These are phyloP conservation scores for Corydoras maculifer DNA, from an alignment of 2,113 vertebrate species.

Conservation along the genomic window DNA sequence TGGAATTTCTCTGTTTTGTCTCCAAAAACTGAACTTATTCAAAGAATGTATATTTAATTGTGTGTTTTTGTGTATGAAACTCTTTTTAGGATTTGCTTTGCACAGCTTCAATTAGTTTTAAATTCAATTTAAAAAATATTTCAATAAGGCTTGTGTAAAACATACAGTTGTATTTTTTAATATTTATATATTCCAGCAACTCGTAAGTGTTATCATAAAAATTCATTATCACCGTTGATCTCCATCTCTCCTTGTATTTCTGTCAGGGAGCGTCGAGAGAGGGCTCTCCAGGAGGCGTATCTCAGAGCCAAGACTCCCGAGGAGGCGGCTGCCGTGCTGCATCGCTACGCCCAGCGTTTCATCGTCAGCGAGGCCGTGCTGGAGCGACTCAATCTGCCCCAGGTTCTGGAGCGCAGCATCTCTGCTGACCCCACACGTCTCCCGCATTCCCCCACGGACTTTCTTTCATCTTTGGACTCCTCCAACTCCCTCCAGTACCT, in stretches of 20 bases:
- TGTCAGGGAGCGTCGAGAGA: constrained; percentile 79
- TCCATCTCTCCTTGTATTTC: neutral
- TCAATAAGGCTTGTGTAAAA: too few species aligned
- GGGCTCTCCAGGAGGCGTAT: constrained; percentile 81
- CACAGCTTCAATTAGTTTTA: too few species aligned
- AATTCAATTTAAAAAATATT: too few species aligned
- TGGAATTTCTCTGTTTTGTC: too few species aligned
- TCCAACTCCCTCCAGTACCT: constrained; percentile 81
- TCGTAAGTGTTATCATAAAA: neutral
- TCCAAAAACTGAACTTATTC: too few species aligned
- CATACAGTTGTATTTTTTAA: too few species aligned
- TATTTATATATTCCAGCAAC: neutral
- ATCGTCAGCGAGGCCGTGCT: constrained; percentile 90
- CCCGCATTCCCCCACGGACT: constrained; percentile 46
- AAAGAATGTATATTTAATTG: too few species aligned
- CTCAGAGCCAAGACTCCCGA: constrained; percentile 75
- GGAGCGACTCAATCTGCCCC: constrained; percentile 87
- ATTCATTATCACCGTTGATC: neutral
- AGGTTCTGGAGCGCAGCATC: constrained; percentile 87
- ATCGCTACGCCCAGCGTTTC: constrained; percentile 89
- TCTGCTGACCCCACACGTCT: constrained; percentile 78
- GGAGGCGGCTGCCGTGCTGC: constrained; percentile 81
- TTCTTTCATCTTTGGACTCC: constrained; percentile 54
- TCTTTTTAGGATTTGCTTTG: too few species aligned
- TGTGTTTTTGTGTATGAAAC: too few species aligned